Base-by-base conservation (phyloP, 2,113 vertebrate genomes). In the Egretta garzetta region DNA sequence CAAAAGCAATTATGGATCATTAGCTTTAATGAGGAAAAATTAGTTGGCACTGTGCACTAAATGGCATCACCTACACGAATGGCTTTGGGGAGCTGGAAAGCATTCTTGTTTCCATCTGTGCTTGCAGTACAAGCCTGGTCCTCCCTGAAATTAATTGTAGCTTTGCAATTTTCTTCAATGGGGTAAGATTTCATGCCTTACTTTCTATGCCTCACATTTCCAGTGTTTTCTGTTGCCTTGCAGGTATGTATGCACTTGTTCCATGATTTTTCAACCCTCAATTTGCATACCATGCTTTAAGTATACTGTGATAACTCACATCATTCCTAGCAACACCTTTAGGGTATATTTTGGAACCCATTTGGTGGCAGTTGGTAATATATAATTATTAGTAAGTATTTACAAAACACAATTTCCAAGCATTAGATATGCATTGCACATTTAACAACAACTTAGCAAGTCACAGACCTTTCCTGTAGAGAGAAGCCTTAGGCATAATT, bases 11-110 rank as follows among this genome's bases (percentile, higher is more conserved):
- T 83, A 90, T 43, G 30, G 35, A 37, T 95, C 68, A 89, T 94
- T 89, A 85, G 52, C 72, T 94, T 95, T 91, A 92, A 81, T 86
- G 91, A 18, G 19, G 30, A 93, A 95, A 80, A 90, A 86, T 77
- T 88, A 83, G 26, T 30, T 95, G 56, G 22, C 39, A 60, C 26
- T 49, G 16, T 23, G 9, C 12, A 52, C 18, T 43, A 88, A 74
- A 91, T 70, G 45, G 18, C 16, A 77, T 86, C 82, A 88, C 58
- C 62, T 66, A 50, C 37, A 59, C 12, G 74, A 86, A 93, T 67
- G 20, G 30, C 55, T 86, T 94, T 59, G 33, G 22, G 64, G 23
- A 95, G 8, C 23, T 63, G 47, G 41, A 84, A 88, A 77, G 2
- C 6, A 66, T 45, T 66, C 7, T 60, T 83, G 93, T 67, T 50